These are phyloP conservation scores for Sus scrofa DNA, from an alignment of 2,113 vertebrate species.

Conservation along the genomic window T2T-Sscrofa CM000817.6:6594501-6595000, in stretches of 20 bases:
- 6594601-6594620: background rate
- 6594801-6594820: background rate
- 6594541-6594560: no score
- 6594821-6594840: background rate
- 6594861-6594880: background rate
- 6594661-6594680: background rate
- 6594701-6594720: background rate
- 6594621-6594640: constrained; percentile 27
- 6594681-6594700: background rate
- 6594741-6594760: background rate
- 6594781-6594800: background rate
- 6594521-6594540: background rate
- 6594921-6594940: background rate
- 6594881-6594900: background rate
- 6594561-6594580: background rate
- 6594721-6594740: background rate
- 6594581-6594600: background rate
- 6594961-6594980: background rate
- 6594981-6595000: no score
- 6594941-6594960: background rate
- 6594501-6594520: background rate
- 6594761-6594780: background rate
- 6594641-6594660: background rate
- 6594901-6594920: background rate
- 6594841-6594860: background rate